Base-by-base conservation (phyloP, 2,888 invertebrate genomes). In the Pandemis heparana region DNA sequence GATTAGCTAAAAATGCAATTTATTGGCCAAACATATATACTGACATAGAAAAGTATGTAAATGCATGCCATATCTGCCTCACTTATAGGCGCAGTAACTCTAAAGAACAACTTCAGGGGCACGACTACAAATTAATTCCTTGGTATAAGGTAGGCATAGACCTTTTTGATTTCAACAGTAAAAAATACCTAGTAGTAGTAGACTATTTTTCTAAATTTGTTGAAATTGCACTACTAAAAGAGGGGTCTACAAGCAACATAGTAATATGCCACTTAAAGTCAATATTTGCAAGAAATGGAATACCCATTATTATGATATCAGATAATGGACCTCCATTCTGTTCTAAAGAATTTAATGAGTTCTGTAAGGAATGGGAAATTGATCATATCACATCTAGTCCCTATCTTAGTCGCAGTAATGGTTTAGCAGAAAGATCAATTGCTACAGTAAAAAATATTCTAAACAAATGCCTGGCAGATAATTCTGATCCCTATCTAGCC, bases 141-240 rank as follows among this genome's bases (percentile, higher is more conserved):
- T 77, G 74, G 38, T n/a, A 60, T n/a, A 60, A 60, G 39, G 38
- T 60, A 5, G 74, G 69, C n/a, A 70, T 75, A 6, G 76, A 77
- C 60, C 61, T 77, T 10, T 77, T 77, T 70, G 77, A 77, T 43
- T 75, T 73, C 39, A 71, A 76, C 16, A 51, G 41, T 12, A 3
- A 71, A 18, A 75, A 75, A 64, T 71, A 76, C 51, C 51, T 75
- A 43, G n/a, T 75, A 6, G 71, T 74, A n/a, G 75, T 71, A 5
- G 76, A 76, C 39, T 77, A 75, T 60, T 76, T 66, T 69, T 75
- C 75, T 4, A 75, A 75, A 32, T 75, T 71, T 70, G 63, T 75
- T 12, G 77, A 71, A 65, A n/a, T 75, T 9, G 71, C 64, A 8
- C 41, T 69, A n/a, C 23, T 71, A 2, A 43, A 43, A 12, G 43